Percentiles rank a stretch among this genome's conserved stretches.
phyloP scores from a whole-genome alignment of 2,113 vertebrate genomes.

The Leucopsar rothschildi region DNA sequence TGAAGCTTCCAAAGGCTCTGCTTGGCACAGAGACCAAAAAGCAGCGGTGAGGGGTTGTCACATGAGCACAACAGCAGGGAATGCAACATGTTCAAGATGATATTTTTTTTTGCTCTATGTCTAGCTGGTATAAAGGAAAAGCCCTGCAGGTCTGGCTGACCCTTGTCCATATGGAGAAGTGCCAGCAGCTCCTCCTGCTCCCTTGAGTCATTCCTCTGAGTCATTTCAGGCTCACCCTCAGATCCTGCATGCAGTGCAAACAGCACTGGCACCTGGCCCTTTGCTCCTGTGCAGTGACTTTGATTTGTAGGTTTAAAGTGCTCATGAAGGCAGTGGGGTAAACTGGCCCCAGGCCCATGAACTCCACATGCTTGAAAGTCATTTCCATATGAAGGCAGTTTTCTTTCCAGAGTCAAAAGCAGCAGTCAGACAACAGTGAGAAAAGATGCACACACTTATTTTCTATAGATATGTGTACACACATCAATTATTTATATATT shows the following conservation, averaged over 20 bases:
- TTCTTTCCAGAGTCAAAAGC: background rate
- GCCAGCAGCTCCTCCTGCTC: background rate
- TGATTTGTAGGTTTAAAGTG: background rate
- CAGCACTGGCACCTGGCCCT: background rate
- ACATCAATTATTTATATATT: background rate
- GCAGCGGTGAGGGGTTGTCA: rapidly evolving
- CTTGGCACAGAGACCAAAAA: background rate
- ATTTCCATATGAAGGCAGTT: background rate
- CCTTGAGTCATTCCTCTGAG: background rate
- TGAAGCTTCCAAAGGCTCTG: background rate
- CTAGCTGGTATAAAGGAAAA: background rate
- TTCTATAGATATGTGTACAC: background rate
- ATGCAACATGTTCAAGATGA: rapidly evolving
- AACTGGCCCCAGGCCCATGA: background rate
- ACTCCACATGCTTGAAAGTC: background rate
- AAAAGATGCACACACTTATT: background rate
- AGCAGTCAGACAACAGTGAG: background rate
- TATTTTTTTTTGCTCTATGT: background rate
- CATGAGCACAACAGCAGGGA: rapidly evolving
- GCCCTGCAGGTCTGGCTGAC: background rate
- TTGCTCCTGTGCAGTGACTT: background rate
- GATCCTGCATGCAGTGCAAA: rapidly evolving
- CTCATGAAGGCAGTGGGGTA: rapidly evolving
- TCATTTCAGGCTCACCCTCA: background rate
- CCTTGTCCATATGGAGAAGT: background rate